phyloP scores from a whole-genome alignment of 1,140 invertebrate genomes.

The Hycleus cichorii region DNA sequence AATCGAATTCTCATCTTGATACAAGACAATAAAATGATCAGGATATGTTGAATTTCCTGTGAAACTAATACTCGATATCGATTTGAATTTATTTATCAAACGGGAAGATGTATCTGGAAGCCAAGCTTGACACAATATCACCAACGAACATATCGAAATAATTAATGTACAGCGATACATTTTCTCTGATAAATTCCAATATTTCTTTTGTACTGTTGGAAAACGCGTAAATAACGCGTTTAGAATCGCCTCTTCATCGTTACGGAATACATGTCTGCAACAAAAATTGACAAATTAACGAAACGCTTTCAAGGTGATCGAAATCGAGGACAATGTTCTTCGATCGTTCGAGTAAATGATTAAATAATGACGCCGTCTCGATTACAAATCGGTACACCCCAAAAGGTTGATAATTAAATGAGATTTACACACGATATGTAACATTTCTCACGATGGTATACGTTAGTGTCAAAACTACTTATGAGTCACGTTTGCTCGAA shows the following conservation, averaged over 20 bases:
- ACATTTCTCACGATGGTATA: conserved; percentile 7
- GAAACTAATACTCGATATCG: conserved; percentile 34
- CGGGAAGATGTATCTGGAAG: conserved; percentile 36
- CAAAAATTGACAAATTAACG: not conserved
- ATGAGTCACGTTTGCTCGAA: not conserved
- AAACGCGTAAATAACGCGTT: conserved; percentile 7
- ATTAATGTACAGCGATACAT: too few relatives aligned
- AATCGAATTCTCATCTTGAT: conserved; percentile 45
- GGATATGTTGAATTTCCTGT: conserved; percentile 31
- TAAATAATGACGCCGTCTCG: too few relatives aligned
- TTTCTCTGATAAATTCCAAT: not conserved
- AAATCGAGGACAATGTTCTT: too few relatives aligned
- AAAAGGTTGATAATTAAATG: conserved; percentile 2
- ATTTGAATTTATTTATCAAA: conserved; percentile 31
- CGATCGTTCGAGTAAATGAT: too few relatives aligned
- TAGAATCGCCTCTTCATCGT: conserved; percentile 9
- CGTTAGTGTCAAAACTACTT: not conserved
- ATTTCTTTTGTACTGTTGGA: not conserved
- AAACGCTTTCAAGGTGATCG: too few relatives aligned
- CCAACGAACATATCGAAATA: too few relatives aligned
- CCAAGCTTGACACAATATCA: conserved; percentile 18
- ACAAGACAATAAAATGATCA: conserved; percentile 48
- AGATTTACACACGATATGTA: not conserved
- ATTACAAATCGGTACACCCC: too few relatives aligned
- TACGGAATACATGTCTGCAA: not conserved